Conservation (phyloP, 2,113 vertebrate species). For the Bucco capensis region DNA sequence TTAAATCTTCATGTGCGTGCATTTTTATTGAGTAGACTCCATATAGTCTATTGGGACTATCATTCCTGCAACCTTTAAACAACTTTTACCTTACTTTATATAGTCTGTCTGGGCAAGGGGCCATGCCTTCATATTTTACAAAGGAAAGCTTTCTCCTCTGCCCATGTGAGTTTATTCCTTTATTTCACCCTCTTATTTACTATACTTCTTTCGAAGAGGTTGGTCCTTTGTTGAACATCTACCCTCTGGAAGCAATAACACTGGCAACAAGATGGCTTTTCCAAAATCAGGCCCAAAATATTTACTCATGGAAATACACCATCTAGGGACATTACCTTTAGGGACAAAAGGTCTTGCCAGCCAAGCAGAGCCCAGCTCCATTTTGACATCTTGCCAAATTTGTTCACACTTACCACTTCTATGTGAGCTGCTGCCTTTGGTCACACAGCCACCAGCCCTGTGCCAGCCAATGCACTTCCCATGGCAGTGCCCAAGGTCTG, state of each 20-base stretch:
- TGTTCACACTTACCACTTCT: neutral
- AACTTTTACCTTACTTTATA: neutral
- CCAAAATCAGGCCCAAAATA: neutral
- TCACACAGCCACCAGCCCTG: neutral
- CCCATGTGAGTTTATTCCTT: neutral
- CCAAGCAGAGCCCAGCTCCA: neutral
- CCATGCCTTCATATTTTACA: neutral
- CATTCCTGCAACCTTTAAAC: neutral
- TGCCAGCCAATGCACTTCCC: accelerated
- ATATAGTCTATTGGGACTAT: neutral
- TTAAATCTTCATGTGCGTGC: neutral
- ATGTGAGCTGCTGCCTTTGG: neutral
- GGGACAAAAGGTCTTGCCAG: neutral
- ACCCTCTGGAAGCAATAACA: neutral
- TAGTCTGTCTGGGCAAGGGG: neutral
- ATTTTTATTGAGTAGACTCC: neutral
- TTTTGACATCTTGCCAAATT: neutral
- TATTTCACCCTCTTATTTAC: neutral
- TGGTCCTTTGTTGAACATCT: neutral
- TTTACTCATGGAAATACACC: neutral
- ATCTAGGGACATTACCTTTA: neutral
- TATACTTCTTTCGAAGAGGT: neutral
- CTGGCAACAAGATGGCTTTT: neutral
- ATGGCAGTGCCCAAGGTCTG: neutral
- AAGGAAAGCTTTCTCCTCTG: neutral